Evolutionary conservation across 1,140 invertebrate species (phyloP).

Genomic region (Megalonaias nervosa): DNA sequence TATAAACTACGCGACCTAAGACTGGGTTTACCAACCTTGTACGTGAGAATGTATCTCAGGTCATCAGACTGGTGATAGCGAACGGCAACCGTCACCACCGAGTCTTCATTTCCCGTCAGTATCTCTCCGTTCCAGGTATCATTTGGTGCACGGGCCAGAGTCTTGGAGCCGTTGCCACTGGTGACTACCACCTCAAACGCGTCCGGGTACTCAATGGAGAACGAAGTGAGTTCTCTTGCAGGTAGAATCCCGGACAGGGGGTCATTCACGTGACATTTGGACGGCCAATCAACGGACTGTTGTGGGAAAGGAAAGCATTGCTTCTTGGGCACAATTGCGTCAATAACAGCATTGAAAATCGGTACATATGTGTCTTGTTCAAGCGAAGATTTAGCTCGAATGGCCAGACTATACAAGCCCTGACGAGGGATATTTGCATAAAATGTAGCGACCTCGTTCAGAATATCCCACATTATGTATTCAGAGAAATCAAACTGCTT

Average conservation of each 20-base stretch:
- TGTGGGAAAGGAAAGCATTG: conserved; percentile 36
- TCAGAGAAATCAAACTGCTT: conserved; percentile 33
- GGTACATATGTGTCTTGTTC: conserved; percentile 26
- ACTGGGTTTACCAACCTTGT: conserved; percentile 10
- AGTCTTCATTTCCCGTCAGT: conserved; percentile 32
- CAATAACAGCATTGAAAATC: conserved; percentile 30
- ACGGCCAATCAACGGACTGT: conserved; percentile 38
- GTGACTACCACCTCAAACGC: conserved; percentile 27
- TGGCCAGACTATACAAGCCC: conserved; percentile 33
- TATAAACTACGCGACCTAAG: no score
- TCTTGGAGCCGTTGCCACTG: conserved; percentile 33
- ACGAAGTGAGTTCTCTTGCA: conserved; percentile 26
- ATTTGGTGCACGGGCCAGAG: conserved; percentile 11
- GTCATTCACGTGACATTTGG: conserved; percentile 28
- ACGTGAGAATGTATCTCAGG: conserved; percentile 31
- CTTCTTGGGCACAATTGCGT: conserved; percentile 39
- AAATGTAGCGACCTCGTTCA: conserved; percentile 25
- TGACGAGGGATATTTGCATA: conserved; percentile 29
- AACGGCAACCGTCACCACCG: conserved; percentile 30
- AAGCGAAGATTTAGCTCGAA: conserved; percentile 26
- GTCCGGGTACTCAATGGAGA: conserved; percentile 29
- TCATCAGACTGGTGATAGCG: conserved; percentile 24
- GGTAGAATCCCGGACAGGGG: conserved; percentile 26
- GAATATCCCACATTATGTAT: conserved; percentile 38
- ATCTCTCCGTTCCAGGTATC: conserved; percentile 32